phyloP scores from a whole-genome alignment of 2,888 invertebrate species.

The Panzeria rudis region DNA sequence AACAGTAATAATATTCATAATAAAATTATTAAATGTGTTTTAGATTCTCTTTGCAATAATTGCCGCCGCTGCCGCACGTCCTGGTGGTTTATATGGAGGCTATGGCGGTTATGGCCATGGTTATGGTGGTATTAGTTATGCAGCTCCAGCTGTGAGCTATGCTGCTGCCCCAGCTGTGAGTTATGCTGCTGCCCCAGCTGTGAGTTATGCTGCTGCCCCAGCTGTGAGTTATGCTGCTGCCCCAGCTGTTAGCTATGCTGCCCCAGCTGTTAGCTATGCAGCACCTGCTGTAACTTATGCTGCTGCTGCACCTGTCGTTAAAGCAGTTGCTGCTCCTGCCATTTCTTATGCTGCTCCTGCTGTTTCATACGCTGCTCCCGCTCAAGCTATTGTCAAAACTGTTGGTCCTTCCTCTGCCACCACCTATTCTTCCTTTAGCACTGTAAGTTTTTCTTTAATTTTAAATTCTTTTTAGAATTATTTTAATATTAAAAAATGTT shows the following conservation, averaged over 20 bases:
- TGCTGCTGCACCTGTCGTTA: slow-evolving; percentile 61
- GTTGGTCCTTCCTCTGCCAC: slow-evolving; percentile 78
- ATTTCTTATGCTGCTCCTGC: slow-evolving; percentile 61
- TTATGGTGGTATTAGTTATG: slow-evolving; percentile 71
- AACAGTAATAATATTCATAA: background rate
- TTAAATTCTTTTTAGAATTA: background rate
- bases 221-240: slow-evolving; percentile 76
- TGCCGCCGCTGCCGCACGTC: slow-evolving; percentile 76
- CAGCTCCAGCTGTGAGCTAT: slow-evolving; percentile 72
- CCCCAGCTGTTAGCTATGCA: slow-evolving; percentile 78
- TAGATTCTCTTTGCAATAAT: slow-evolving; percentile 78
- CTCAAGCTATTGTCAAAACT: slow-evolving; percentile 69
- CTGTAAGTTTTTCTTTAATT: slow-evolving; percentile 76
- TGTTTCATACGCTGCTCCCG: slow-evolving; percentile 60
- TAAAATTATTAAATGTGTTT: slow-evolving; percentile 33
- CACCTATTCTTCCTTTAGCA: slow-evolving; percentile 86
- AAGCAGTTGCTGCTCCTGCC: slow-evolving; percentile 55
- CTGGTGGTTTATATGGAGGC: slow-evolving; percentile 78
- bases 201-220: slow-evolving; percentile 76
- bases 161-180: slow-evolving; percentile 71
- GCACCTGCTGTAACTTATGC: slow-evolving; percentile 74
- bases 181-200: slow-evolving; percentile 61
- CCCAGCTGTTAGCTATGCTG: slow-evolving; percentile 76
- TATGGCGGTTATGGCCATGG: slow-evolving; percentile 63
- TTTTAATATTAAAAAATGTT: background rate